Evolutionary conservation across 2,113 vertebrate genomes (phyloP).

Genomic region (Columbina picui): DNA sequence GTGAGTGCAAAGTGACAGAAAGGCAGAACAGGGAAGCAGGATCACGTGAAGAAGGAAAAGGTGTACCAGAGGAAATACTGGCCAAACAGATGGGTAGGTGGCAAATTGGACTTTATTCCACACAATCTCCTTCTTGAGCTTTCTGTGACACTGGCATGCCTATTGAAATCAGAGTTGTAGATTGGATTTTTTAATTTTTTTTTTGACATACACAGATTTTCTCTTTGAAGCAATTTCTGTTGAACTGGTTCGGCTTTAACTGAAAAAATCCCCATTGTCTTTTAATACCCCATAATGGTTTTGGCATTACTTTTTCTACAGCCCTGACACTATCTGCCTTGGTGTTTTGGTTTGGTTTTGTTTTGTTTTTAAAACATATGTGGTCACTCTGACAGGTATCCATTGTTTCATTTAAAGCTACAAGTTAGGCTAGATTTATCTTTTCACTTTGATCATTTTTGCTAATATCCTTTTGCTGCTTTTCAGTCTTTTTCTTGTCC

Average conservation of each 20-base stretch:
- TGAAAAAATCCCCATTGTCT: neutral
- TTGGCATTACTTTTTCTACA: neutral
- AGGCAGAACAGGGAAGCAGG: neutral
- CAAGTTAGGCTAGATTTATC: neutral
- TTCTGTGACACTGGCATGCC: neutral
- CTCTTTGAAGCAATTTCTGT: neutral
- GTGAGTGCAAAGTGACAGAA: neutral
- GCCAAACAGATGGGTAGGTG: neutral
- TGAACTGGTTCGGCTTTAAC: neutral
- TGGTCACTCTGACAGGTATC: neutral
- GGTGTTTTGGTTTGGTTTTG: neutral
- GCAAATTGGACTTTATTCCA: neutral
- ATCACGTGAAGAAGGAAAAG: neutral
- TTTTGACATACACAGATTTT: neutral
- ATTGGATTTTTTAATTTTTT: neutral
- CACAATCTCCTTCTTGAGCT: neutral
- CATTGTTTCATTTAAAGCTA: neutral
- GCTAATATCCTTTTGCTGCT: neutral
- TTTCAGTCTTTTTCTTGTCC: neutral
- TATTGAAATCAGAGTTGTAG: neutral
- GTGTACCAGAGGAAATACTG: neutral
- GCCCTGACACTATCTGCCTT: neutral
- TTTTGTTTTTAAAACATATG: neutral
- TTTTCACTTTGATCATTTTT: neutral
- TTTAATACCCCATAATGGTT: neutral